Conservation (phyloP, 2,797 vertebrate genomes). For the Aphelocoma californica region DNA sequence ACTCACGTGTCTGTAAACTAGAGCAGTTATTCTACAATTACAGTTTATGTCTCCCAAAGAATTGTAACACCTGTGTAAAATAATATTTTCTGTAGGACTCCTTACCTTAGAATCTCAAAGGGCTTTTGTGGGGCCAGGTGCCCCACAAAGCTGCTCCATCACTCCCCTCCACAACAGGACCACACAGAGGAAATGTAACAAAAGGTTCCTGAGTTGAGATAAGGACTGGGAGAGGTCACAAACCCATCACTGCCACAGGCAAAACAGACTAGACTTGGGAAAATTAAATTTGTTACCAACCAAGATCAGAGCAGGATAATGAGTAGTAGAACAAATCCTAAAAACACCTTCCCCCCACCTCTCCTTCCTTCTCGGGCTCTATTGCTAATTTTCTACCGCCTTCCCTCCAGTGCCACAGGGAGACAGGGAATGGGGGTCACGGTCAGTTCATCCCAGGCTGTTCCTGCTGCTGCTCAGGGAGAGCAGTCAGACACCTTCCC, state of each 20-base stretch:
- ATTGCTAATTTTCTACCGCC: too few relatives aligned
- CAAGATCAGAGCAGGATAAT: neutral
- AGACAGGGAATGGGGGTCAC: too few relatives aligned
- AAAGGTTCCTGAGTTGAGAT: neutral
- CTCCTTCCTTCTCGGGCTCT: too few relatives aligned
- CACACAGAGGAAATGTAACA: neutral
- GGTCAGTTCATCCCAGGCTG: too few relatives aligned
- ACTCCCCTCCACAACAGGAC: neutral
- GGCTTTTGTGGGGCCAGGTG: neutral
- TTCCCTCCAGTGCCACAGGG: too few relatives aligned
- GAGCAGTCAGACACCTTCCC: too few relatives aligned
- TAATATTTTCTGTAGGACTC: neutral
- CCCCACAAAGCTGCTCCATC: neutral
- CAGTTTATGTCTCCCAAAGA: neutral
- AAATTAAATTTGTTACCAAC: neutral
- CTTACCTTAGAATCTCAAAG: neutral
- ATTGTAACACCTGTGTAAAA: neutral
- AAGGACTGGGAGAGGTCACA: neutral
- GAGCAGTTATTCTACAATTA: neutral
- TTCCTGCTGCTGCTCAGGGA: too few relatives aligned
- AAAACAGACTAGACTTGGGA: neutral
- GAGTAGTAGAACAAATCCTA: neutral
- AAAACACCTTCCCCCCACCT: too few relatives aligned
- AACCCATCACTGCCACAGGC: neutral
- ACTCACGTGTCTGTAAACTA: neutral